A percentile compares a stretch with the other conserved stretches of the same genome.
Conservation (phyloP, 2,113 vertebrate species). For the Hipposideros armiger region DNA sequence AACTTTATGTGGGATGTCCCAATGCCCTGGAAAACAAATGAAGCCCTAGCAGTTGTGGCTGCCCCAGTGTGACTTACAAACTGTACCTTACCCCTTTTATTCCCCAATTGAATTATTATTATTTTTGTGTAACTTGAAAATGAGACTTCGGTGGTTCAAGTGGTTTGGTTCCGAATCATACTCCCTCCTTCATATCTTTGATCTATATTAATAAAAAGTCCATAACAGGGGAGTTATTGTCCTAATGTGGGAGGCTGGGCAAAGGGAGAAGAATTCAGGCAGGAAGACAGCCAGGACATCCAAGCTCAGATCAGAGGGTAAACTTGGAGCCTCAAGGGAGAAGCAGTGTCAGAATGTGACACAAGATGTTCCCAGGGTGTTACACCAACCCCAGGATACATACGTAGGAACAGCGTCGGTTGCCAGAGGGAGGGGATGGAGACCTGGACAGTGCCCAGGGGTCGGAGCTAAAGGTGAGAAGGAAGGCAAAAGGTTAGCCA, state of each 20-base stretch:
- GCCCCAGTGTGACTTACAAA: background rate
- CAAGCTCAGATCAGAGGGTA: background rate
- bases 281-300: background rate
- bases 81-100: background rate
- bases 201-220: background rate
- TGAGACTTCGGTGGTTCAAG: background rate
- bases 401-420: background rate
- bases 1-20: background rate
- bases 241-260: background rate
- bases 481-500: background rate
- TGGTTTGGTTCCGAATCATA: background rate
- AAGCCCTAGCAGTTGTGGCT: background rate
- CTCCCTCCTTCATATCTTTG: background rate
- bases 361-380: background rate
- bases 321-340: background rate
- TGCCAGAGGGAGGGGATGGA: background rate
- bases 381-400: background rate
- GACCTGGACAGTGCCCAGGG: background rate
- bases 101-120: background rate
- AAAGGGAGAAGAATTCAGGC: background rate
- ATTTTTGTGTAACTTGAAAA: constrained; percentile 35
- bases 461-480: background rate
- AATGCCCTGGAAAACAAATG: background rate
- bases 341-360: background rate
- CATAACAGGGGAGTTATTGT: background rate